These are phyloP conservation scores for Acanthurus lineatus DNA, from an alignment of 2,797 vertebrate genomes.

Conservation along the genomic window DNA sequence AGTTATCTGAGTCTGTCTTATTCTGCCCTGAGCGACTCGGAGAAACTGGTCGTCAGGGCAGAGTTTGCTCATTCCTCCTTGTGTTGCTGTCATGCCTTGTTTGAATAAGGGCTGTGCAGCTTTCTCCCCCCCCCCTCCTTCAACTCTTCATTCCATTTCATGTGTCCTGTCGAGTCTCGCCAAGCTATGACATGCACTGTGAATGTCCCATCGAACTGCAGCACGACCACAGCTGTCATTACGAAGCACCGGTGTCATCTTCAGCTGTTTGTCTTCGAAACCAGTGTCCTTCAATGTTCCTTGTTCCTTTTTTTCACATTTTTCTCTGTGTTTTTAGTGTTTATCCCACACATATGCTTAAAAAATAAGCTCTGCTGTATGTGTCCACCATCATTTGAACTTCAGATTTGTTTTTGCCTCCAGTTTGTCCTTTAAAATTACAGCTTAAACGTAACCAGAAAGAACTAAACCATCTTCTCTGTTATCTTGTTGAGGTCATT, in stretches of 20 bases:
- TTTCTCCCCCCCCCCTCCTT: slow-evolving; percentile 55
- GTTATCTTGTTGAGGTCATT: background rate
- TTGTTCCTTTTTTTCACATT: slow-evolving; percentile 12
- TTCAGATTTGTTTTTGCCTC: slow-evolving; percentile 8
- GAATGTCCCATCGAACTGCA: slow-evolving; percentile 52
- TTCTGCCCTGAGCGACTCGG: slow-evolving; percentile 9
- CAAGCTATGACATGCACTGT: slow-evolving; percentile 40
- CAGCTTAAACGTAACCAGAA: background rate
- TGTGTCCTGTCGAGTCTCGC: slow-evolving; percentile 27
- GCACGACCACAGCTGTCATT: slow-evolving; percentile 50
- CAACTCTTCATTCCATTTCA: slow-evolving; percentile 35
- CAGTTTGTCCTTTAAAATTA: background rate
- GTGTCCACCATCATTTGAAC: slow-evolving; percentile 5
- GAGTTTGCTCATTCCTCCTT: slow-evolving; percentile 38
- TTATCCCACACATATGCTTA: background rate
- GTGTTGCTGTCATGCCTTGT: slow-evolving; percentile 69
- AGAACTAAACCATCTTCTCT: background rate
- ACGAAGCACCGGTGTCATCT: slow-evolving; percentile 35
- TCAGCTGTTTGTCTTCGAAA: slow-evolving; percentile 34
- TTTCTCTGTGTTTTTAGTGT: background rate
- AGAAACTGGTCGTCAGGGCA: slow-evolving; percentile 2
- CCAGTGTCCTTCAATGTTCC: background rate
- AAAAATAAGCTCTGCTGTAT: slow-evolving; percentile 3
- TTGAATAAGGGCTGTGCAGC: slow-evolving; percentile 78
- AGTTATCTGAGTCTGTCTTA: slow-evolving; percentile 6